These are phyloP conservation scores for Chaetogeoica ovagalla DNA, from an alignment of 2,888 invertebrate genomes.

Conservation along the genomic window DNA sequence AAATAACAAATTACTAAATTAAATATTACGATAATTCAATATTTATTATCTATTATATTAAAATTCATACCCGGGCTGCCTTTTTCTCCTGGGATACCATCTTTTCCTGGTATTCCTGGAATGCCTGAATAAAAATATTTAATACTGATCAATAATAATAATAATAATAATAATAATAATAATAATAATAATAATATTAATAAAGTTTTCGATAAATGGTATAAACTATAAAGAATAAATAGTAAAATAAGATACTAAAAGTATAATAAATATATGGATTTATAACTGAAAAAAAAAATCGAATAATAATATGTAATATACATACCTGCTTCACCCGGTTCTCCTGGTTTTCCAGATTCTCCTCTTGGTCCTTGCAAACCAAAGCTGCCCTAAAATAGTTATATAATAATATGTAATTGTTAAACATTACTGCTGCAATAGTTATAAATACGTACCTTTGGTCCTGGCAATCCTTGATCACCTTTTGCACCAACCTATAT, in stretches of 20 bases:
- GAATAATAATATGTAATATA: background rate
- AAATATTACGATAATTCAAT: background rate
- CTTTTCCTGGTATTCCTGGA: conserved; percentile 75
- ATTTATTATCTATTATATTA: background rate
- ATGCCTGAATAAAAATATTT: conserved; percentile 58
- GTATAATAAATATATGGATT: background rate
- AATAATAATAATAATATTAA: background rate
- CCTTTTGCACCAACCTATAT: conserved; percentile 64
- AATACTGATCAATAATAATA: background rate
- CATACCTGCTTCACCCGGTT: conserved; percentile 72
- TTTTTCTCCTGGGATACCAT: conserved; percentile 80
- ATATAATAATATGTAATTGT: conserved; percentile 65
- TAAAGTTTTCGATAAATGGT: background rate
- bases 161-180: background rate
- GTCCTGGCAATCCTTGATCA: conserved; percentile 71
- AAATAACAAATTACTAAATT: no score
- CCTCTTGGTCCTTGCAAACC: conserved; percentile 59
- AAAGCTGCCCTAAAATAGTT: conserved; percentile 28
- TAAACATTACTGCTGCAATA: background rate
- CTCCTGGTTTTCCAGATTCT: conserved; percentile 78
- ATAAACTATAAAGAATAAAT: background rate
- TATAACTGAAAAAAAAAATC: background rate
- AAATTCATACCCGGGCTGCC: conserved; percentile 70
- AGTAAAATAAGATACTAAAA: background rate
- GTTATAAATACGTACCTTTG: conserved; percentile 76